These are phyloP conservation scores for Leptinotarsa rubiginosa DNA, from an alignment of 2,888 invertebrate genomes.

Conservation along the genomic window DNA sequence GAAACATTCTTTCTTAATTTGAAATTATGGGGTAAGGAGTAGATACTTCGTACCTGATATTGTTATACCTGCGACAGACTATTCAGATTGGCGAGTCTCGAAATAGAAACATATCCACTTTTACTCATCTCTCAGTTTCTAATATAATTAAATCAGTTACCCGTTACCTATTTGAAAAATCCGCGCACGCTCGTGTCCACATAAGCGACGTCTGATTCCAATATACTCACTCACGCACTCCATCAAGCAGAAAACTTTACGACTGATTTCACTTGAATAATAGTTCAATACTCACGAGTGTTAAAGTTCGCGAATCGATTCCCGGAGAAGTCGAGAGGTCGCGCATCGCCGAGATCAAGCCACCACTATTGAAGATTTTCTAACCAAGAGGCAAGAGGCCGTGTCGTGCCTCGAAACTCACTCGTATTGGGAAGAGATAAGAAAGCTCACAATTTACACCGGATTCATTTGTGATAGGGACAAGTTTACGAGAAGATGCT, in stretches of 20 bases:
- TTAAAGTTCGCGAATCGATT: constrained; percentile 57
- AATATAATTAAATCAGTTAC: not conserved
- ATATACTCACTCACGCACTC: constrained; percentile 59
- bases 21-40: too few relatives aligned
- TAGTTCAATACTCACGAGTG: constrained; percentile 62
- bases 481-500: constrained; percentile 18
- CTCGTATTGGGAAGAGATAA: constrained; percentile 29
- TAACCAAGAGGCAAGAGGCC: constrained; percentile 14
- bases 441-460: constrained; percentile 26
- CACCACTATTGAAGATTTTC: constrained; percentile 30
- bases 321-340: constrained; percentile 48
- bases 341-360: constrained; percentile 29
- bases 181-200: not conserved
- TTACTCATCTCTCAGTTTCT: too few relatives aligned
- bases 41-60: too few relatives aligned
- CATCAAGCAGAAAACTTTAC: constrained; percentile 63
- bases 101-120: too few relatives aligned
- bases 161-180: not conserved
- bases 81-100: too few relatives aligned
- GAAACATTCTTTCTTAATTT: too few relatives aligned
- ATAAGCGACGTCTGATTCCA: constrained; percentile 36
- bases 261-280: constrained; percentile 64
- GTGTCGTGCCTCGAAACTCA: constrained; percentile 14
- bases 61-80: too few relatives aligned
- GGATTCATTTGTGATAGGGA: constrained; percentile 27